Evolutionary conservation across 64 coral and sea anemone genomes (phyloP), one percentile per base, ranked within the genome.

Genomic region (Astreopora myriophthalma): DNA sequence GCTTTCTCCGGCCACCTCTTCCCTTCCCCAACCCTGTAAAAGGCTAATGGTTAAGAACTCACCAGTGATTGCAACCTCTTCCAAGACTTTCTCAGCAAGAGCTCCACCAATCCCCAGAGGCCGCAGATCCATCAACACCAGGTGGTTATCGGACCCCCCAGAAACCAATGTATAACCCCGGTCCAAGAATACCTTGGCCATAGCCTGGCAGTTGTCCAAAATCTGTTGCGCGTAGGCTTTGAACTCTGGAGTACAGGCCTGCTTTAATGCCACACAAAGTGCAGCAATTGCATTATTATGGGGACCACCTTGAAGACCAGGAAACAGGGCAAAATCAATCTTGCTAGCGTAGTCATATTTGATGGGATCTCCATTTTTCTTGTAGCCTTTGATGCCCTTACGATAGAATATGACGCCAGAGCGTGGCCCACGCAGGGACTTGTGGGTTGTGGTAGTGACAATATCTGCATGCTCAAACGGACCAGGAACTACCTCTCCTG

Each of bases 391-490:
- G 52, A 99, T 79, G 14, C 97, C 97, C 84, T 99, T 99, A 55
- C 97, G 94, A 60, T 92, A 99, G 76, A 99, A 99, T 68, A 99
- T 99, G 82, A 99, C 93, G 22, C 94, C 97, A 40, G 94, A 89
- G 62, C 97, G 78, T 48, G 97, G 97, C 5, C 97, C 97, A 40
- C 94, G 79, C 10, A 99, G 76, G 1, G 97, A 96, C 76, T 99
- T 99, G 91, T 99, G 97, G 12, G 97, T 94, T 38, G 97, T 99
- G 30, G 94, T 99, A 32, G 97, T 93, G n/a, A 99, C 97, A 77
- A 99, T 67, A 78, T 99, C 97, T 24, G 90, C 87, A 69, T 91
- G 62, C 46, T 99, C 97, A 93, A 99, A 99, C 38, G 97, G 97
- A 55, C 90, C 84, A 36, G 97, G 88, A 6, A 90, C 63, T 38